Evolutionary conservation across 2,888 invertebrate genomes (phyloP), one percentile per base, ranked within the genome.

Genomic region (Iselma pallidipennis): DNA sequence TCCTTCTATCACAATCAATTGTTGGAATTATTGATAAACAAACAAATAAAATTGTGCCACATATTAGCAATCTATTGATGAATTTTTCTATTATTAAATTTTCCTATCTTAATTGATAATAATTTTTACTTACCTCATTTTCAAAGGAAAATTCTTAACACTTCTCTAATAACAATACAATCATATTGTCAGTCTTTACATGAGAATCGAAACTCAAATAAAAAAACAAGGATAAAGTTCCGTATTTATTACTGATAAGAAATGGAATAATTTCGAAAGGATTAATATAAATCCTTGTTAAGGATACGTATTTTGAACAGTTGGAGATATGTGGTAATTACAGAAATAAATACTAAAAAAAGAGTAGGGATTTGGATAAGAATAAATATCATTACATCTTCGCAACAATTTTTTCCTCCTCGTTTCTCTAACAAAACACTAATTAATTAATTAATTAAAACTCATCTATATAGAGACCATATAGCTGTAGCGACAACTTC

Each of bases 121-220:
- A 45, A 9, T 12, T 21, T 7, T 9, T 4, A 61, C 61, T 61
- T 53, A 61, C 61, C 61, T 57, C 61, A 61, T 61, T 48, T 57
- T 57, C 4, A 33, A 3, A 14, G 14, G n/a, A 12, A 12, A 37
- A 1, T 12, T 21, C 3, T 21, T 0, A 45, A 45, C 21, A 45
- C 45, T 12, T 21, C 10, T 16, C 37, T 37, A 37, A 37, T 4
- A 37, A 16, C 37, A 37, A 5, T 16, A 7, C 7, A 37, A 37
- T 7, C 2, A 0, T 37, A 2, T 4, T n/a, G n/a, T 9, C 16
- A 42, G 42, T 16, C 45, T 45, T 45, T 45, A n/a, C n/a, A 45
- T 21, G 19, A 10, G 16, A 45, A 45, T 2, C 16, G 0, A 33
- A 37, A 37, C 16, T 16, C 16, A 21, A 45, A n/a, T n/a, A n/a